Percentiles rank a stretch among this genome's conserved stretches.
phyloP scores from a whole-genome alignment of 2,797 vertebrate species.

The Halcyon chelicuti region DNA sequence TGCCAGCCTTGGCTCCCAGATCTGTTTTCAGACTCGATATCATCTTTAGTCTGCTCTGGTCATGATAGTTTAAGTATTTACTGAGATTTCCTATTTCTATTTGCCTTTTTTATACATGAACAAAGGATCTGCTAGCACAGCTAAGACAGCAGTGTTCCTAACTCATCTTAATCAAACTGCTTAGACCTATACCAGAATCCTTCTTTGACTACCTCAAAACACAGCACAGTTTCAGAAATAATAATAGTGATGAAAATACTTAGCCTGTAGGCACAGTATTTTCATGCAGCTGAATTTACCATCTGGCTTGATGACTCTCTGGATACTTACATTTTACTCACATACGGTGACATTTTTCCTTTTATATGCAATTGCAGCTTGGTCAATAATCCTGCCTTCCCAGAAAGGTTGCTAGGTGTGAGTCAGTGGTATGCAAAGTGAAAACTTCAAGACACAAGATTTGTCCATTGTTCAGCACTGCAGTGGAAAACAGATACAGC shows the following conservation, averaged over 20 bases:
- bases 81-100: not conserved
- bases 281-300: not conserved
- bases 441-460: not conserved
- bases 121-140: not conserved
- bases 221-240: not conserved
- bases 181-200: not conserved
- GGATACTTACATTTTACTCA: not conserved
- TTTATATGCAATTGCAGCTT: not conserved
- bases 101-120: not conserved
- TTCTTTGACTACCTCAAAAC: not conserved
- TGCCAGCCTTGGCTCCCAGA: not conserved
- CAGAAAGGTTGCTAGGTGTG: not conserved
- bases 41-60: not conserved
- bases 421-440: not conserved
- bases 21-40: not conserved
- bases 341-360: constrained; percentile 11
- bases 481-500: not conserved
- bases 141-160: not conserved
- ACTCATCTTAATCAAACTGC: not conserved
- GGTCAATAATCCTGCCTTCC: not conserved
- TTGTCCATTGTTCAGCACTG: not conserved
- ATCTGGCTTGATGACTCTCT: not conserved
- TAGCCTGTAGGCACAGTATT: not conserved
- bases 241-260: not conserved
- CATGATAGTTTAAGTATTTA: not conserved